phyloP scores from a whole-genome alignment of 2,113 vertebrate species.

The Sebastes fasciatus region DNA sequence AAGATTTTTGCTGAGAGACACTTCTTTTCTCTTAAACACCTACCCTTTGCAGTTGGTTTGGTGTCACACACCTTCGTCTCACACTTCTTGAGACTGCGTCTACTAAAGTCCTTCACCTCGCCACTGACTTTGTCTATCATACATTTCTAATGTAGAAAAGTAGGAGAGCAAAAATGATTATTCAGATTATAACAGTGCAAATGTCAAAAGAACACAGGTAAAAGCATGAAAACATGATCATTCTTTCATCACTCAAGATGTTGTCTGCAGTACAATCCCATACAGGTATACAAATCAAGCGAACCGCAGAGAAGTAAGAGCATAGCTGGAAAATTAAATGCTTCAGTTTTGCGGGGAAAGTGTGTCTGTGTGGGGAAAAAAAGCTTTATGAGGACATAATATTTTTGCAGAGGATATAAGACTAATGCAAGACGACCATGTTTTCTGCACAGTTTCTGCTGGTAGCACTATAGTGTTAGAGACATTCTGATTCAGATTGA shows the following conservation, averaged over 20 bases:
- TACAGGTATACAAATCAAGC: constrained; percentile 21
- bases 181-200: background rate
- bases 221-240: background rate
- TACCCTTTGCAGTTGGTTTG: constrained; percentile 74
- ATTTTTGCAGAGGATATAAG: no score
- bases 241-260: background rate
- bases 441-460: background rate
- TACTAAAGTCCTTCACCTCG: constrained; percentile 82
- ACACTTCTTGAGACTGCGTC: constrained; percentile 85
- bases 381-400: background rate
- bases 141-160: constrained; percentile 14
- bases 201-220: background rate
- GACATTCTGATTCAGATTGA: background rate
- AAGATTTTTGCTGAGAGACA: background rate
- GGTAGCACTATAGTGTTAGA: background rate
- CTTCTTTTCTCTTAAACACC: background rate
- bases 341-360: background rate
- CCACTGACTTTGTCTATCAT: background rate
- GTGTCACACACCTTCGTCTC: constrained; percentile 73
- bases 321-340: no score
- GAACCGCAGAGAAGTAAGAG: no score
- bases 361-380: background rate
- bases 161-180: background rate
- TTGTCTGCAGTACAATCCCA: constrained; percentile 27
- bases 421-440: background rate